phyloP scores from a whole-genome alignment of 2,888 invertebrate genomes.

The Cosmia trapezina region DNA sequence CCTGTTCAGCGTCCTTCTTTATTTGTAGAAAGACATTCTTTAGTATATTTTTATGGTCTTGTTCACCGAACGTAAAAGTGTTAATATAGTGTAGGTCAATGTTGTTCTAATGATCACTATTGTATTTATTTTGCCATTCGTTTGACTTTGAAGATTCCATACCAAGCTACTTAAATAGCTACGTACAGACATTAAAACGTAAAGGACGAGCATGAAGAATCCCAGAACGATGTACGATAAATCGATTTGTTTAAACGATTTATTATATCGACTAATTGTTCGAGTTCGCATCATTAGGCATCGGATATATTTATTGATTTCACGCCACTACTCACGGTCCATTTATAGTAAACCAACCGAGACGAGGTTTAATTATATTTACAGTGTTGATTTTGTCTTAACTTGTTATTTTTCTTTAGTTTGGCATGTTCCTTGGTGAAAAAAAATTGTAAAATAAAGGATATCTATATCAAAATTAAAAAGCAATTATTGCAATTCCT shows the following conservation, averaged over 20 bases:
- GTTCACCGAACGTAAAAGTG: neutral
- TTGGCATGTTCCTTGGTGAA: neutral
- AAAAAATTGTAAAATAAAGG: neutral
- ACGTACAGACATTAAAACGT: constrained; percentile 24
- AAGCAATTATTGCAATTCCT: constrained; percentile 2
- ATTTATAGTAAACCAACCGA: constrained; percentile 66
- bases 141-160: neutral
- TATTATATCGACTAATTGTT: constrained; percentile 65
- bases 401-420: constrained; percentile 27
- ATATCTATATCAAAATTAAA: neutral
- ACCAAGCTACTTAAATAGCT: constrained; percentile 29
- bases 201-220: constrained; percentile 46
- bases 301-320: constrained; percentile 75
- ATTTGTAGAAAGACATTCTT: neutral
- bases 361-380: constrained; percentile 59
- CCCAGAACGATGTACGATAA: constrained; percentile 47
- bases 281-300: constrained; percentile 65
- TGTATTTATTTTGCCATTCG: too few relatives aligned
- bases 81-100: neutral
- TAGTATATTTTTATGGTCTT: neutral
- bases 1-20: neutral
- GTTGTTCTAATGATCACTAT: neutral
- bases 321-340: constrained; percentile 71
- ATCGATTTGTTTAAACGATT: constrained; percentile 66
- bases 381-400: constrained; percentile 49